Evolutionary conservation across 2,113 vertebrate genomes (phyloP), one percentile per base, ranked within the genome.

Genomic region (Vidua macroura): DNA sequence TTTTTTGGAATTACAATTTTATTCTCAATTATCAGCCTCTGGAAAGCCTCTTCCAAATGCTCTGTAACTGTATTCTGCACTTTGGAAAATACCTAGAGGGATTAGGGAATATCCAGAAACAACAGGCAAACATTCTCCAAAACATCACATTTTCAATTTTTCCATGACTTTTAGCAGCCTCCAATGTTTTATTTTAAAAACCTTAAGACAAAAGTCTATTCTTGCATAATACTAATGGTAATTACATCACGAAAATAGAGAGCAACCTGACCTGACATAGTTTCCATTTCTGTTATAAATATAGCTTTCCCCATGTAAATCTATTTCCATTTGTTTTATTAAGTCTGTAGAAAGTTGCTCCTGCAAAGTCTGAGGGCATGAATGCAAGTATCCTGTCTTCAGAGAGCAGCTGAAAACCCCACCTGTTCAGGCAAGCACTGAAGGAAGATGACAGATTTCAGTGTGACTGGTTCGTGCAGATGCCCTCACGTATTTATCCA

Each of bases 211-310:
- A 69, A 96, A 76, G 21, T 24, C 10, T 52, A 10, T 62, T 84
- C 31, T 93, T 82, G 49, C 37, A 23, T 84, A 58, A 86, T 72
- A 39, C 10, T 28, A 21, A 23, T 37, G 31, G 18, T 15, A 35
- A 66, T 92, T 81, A 39, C 53, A 35, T 92, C 73, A 90, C 6
- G 41, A 74, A 15, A 79, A 75, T 58, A 77, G 76, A 82, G 52
- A 93, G 66, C 41, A 58, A 46, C 35, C 44, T 72, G 81, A 89
- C 37, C 60, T 78, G 49, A 91, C 55, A 78, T 81, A 60, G 41
- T 93, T 83, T 87, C 81, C 37, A 81, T 81, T 87, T 94, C 59
- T 93, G 49, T 53, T 91, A 41, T 79, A 94, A 88, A 78, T 88
- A 88, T 13, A 84, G 13, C 49, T 83, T 92, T 95, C 68, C 28